Evolutionary conservation across 2,888 invertebrate genomes (phyloP).

Genomic region (Tiliacea citrago): DNA sequence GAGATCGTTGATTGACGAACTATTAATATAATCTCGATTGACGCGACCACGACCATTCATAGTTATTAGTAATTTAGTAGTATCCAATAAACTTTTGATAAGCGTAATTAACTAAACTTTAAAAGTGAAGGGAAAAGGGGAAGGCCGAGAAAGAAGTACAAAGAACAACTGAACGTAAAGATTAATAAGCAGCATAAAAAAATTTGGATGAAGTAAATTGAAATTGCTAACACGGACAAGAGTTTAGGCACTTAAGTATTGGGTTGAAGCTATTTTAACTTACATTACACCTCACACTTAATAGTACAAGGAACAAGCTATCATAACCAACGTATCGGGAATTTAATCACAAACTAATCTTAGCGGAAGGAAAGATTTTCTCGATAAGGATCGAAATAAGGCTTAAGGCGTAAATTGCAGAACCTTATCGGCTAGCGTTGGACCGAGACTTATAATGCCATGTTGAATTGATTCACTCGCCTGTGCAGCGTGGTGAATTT

Average conservation of each 20-base stretch:
- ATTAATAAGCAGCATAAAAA: not conserved
- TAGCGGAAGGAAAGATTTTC: slow-evolving; percentile 60
- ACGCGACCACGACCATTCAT: slow-evolving; percentile 5
- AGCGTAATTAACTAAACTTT: not conserved
- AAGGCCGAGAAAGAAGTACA: not conserved
- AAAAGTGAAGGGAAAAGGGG: fast-evolving
- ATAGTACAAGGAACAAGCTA: slow-evolving; percentile 14
- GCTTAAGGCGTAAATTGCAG: slow-evolving; percentile 55
- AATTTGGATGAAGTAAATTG: not conserved
- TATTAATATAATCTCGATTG: slow-evolving; percentile 26
- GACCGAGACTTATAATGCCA: slow-evolving; percentile 58
- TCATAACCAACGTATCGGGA: slow-evolving; percentile 38
- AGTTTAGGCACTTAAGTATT: not conserved
- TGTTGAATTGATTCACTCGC: slow-evolving; percentile 70
- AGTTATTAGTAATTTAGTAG: not conserved
- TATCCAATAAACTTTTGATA: not conserved
- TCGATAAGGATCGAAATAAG: slow-evolving; percentile 46
- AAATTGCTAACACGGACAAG: not conserved
- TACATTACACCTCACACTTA: not conserved
- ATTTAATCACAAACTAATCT: slow-evolving; percentile 54
- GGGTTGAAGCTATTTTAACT: not conserved
- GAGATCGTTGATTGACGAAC: slow-evolving; percentile 16
- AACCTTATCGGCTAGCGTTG: slow-evolving; percentile 48
- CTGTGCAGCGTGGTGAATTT: slow-evolving; percentile 44
- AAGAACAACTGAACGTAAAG: not conserved